phyloP scores from a whole-genome alignment of 2,888 invertebrate genomes.

The Eulithis testata region DNA sequence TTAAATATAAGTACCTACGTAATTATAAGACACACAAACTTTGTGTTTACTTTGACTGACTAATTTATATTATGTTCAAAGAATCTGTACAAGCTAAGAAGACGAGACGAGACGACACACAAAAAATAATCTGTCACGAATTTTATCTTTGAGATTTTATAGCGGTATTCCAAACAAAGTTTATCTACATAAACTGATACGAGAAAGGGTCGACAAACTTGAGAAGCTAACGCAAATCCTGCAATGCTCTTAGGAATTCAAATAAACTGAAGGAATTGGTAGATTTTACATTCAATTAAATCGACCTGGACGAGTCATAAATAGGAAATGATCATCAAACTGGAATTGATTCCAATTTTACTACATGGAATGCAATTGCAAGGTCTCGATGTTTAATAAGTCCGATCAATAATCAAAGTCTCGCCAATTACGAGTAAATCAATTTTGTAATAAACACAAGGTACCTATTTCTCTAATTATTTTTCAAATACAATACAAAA shows the following conservation, averaged over 20 bases:
- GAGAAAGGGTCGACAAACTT: slow-evolving; percentile 29
- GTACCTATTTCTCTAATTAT: neutral
- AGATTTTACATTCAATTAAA: slow-evolving; percentile 15
- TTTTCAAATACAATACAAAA: neutral
- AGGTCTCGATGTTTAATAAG: neutral
- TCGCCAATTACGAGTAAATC: neutral
- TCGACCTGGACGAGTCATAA: slow-evolving; percentile 2
- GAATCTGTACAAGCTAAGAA: neutral
- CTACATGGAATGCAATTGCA: neutral
- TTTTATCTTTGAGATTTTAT: slow-evolving; percentile 9
- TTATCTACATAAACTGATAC: slow-evolving; percentile 29
- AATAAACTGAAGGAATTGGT: slow-evolving; percentile 12
- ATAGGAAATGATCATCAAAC: neutral
- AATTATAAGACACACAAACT: neutral
- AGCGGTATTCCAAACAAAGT: slow-evolving; percentile 16
- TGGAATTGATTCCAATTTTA: neutral
- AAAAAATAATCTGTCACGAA: neutral
- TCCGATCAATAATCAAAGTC: neutral
- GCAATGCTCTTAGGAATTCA: slow-evolving; percentile 10
- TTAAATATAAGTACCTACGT: slow-evolving; percentile 1
- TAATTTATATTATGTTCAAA: slow-evolving; percentile 1
- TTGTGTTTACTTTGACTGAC: slow-evolving; percentile 1
- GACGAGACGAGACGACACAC: slow-evolving; percentile 1
- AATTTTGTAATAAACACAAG: neutral
- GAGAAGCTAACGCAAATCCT: slow-evolving; percentile 9